Conservation (phyloP, 23 tunicate species). For the Corella eumyota region DNA sequence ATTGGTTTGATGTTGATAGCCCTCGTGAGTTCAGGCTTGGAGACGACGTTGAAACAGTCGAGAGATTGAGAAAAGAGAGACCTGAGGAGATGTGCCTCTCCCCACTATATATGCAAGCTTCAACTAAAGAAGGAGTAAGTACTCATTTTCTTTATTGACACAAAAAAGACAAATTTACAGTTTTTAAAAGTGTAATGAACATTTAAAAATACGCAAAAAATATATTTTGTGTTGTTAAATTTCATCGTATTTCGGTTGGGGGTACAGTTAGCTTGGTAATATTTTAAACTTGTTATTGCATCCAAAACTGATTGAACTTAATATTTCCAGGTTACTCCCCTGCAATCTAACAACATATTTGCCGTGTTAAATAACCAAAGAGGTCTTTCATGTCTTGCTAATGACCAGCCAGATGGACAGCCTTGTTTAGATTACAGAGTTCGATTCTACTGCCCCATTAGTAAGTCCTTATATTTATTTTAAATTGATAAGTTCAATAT, state of each 20-base stretch:
- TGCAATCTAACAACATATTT: conserved; percentile 41
- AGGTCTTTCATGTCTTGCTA: conserved; percentile 54
- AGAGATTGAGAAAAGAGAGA: conserved; percentile 17
- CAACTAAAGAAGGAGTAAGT: conserved; percentile 33
- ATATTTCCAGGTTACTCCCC: conserved; percentile 29
- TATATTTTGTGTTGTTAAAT: no score
- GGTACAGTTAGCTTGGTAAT: no score
- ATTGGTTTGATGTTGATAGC: conserved; percentile 62
- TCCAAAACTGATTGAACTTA: no score
- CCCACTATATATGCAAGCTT: conserved; percentile 67
- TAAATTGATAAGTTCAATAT: no score
- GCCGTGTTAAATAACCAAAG: conserved; percentile 11
- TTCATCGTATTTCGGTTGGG: no score
- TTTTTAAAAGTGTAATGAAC: no score
- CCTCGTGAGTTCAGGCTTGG: conserved; percentile 18
- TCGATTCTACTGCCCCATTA: conserved; percentile 54
- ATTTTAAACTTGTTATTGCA: no score
- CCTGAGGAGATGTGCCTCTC: conserved; percentile 41
- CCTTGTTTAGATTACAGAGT: conserved; percentile 68
- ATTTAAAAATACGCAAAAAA: no score
- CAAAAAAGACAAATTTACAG: no score
- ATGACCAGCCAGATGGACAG: conserved; percentile 29
- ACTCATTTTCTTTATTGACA: no score
- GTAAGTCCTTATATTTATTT: conserved; percentile 6
- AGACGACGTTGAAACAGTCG: conserved; percentile 44